Base-by-base conservation (phyloP, 2,113 vertebrate species). In the Malurus cyaneus region DNA sequence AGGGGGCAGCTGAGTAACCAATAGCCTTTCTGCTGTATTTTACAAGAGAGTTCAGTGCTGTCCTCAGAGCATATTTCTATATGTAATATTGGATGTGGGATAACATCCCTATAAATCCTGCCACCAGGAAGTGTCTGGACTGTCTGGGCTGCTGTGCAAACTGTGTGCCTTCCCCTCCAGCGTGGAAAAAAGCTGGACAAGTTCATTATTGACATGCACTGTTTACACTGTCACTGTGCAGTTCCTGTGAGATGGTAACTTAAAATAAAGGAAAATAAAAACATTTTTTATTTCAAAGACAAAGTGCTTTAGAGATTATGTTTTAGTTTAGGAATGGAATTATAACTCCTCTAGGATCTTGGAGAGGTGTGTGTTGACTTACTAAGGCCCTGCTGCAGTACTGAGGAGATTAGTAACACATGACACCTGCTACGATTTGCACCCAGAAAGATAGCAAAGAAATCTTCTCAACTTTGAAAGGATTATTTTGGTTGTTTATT, bases 401-500 rank as follows among this genome's bases (percentile, higher is more conserved):
- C 82, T 54, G 82, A 76, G 73, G 61, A 86, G 92, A 95, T 95
- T 72, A 93, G 94, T 74, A 73, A 86, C 88, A 88, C 61, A 21
- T 50, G 80, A 64, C 12, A 46, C 80, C 79, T 47, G 76, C 82
- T 53, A 67, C 28, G 16, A 1, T 94, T 96, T 89, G 79, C 52
- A 92, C 64, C 79, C 84, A 47, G 92, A 74, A 93, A 91, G 72
- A 83, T 25, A 83, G 89, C 60, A 50, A 31, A 64, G 69, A 95
- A 94, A 92, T 92, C 60, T 77, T 86, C 88, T 64, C 3, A 12
- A 60, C 82, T 84, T 86, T 82, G 91, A 96, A 96, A 95, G 86
- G 80, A 94, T 93, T 95, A 73, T 85, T 94, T 79, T 80, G 42
- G 69, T 89, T 95, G 60, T 95, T 96, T 95, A 83, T 65, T 65